phyloP scores from a whole-genome alignment of 2,888 invertebrate species.

The Acanthosepion lycidas region DNA sequence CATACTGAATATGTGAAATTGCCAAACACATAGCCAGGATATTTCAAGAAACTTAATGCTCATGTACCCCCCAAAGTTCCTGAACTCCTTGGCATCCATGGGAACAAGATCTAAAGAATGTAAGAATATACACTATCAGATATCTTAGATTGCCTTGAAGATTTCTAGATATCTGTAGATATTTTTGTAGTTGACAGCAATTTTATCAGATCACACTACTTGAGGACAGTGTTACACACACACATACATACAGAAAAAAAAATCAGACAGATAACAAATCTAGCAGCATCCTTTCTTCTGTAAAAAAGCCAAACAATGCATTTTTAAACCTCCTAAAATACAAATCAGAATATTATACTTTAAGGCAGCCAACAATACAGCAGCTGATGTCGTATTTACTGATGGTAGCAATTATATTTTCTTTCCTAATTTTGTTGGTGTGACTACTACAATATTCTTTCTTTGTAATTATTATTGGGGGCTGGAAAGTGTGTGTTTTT shows the following conservation, averaged over 20 bases:
- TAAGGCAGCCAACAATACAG: neutral
- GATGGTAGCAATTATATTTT: neutral
- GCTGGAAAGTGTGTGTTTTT: no score
- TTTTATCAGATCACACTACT: neutral
- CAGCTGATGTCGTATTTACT: neutral
- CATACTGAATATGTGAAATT: neutral
- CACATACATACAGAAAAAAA: no score
- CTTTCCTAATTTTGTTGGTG: neutral
- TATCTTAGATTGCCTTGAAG: neutral
- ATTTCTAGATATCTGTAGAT: neutral
- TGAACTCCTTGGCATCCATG: neutral
- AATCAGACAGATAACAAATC: neutral
- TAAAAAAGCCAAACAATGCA: neutral
- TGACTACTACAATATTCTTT: no score
- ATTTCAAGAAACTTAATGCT: neutral
- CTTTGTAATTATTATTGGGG: no score
- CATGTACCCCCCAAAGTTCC: neutral
- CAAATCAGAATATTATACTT: neutral
- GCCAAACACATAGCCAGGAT: neutral
- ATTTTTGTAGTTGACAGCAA: neutral
- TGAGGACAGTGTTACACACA: neutral
- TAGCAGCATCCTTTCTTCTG: neutral
- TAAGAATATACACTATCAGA: neutral
- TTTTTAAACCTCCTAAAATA: neutral
- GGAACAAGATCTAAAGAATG: neutral